phyloP scores from a whole-genome alignment of 64 coral and sea anemone genomes.

The Pocillopora damicornis region DNA sequence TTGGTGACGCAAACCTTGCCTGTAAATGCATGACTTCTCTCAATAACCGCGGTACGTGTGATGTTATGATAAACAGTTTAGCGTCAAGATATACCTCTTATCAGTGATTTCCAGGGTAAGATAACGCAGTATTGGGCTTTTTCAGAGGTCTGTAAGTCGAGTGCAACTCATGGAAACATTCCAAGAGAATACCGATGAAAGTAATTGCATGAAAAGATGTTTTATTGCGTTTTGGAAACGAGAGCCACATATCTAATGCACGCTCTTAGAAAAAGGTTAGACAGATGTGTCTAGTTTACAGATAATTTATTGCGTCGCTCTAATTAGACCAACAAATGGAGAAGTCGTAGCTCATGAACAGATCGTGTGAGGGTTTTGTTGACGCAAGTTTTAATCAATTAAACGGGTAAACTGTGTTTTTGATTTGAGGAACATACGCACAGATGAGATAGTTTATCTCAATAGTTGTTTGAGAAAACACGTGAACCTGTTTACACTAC shows the following conservation, averaged over 20 bases:
- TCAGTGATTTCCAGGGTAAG: slow-evolving; percentile 33
- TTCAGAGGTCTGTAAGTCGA: background rate
- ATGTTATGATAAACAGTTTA: slow-evolving; percentile 34
- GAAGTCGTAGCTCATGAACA: background rate
- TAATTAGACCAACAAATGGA: background rate
- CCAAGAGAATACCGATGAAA: slow-evolving; percentile 20
- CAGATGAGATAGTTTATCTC: background rate
- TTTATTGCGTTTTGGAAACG: background rate
- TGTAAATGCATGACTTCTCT: background rate
- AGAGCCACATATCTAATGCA: background rate
- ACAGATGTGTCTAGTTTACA: background rate
- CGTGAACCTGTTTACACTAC: slow-evolving; percentile 5
- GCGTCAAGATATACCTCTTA: slow-evolving; percentile 15
- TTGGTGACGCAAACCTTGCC: background rate
- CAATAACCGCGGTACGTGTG: background rate
- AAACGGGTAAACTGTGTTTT: slow-evolving; percentile 5
- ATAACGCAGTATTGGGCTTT: background rate
- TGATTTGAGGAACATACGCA: slow-evolving; percentile 7
- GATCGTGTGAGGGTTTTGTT: background rate
- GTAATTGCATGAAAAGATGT: slow-evolving; percentile 34
- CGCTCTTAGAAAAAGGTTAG: background rate
- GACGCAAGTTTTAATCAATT: background rate
- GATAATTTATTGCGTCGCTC: background rate
- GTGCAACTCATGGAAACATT: background rate
- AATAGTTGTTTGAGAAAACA: background rate